Base-by-base conservation (phyloP, 2,888 invertebrate genomes). In the Nomada ruficornis region DNA sequence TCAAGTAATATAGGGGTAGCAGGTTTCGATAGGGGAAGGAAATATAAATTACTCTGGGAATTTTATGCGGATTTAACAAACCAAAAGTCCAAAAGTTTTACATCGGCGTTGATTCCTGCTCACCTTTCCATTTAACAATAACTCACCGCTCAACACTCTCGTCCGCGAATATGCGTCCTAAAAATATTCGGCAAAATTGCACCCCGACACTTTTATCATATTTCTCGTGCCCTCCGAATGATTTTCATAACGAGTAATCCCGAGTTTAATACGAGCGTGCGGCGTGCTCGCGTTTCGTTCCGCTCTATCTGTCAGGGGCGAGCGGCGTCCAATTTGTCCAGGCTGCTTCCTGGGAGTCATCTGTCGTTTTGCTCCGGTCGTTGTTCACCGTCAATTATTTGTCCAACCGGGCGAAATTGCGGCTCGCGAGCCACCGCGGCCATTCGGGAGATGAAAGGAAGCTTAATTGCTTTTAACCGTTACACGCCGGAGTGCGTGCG, bases 401-500 rank as follows among this genome's bases (percentile, higher is more conserved):
- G 87, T 85, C 77, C 77, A 76, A 62, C 69, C 77, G 67, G 62
- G 70, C 83, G 67, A 86, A 88, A 87, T 88, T 85, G 82, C 84
- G 74, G 63, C 70, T 71, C 78, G 82, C 82, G 79, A 20, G 67
- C 82, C 76, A 65, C 71, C 76, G 70, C 76, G 69, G 73, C 70
- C 86, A 79, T 69, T 71, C 74, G 54, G 73, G 20, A 73, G 76
- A 77, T 65, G 76, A 81, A 85, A 80, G 83, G 80, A 78, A 80
- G 72, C 89, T 83, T 84, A 84, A 88, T 89, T 88, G 86, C 89
- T 77, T 75, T 77, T 65, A 78, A 78, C 79, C 80, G 83, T 89
- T 87, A 89, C 86, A 70, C 69, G 74, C 13, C n/a, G 80, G 67
- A 26, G 60, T 63, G 71, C 76, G 80, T 57, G 70, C 60, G 50